These are phyloP conservation scores for Erynnis tages DNA, from an alignment of 2,888 invertebrate genomes.

Conservation along the genomic window DNA sequence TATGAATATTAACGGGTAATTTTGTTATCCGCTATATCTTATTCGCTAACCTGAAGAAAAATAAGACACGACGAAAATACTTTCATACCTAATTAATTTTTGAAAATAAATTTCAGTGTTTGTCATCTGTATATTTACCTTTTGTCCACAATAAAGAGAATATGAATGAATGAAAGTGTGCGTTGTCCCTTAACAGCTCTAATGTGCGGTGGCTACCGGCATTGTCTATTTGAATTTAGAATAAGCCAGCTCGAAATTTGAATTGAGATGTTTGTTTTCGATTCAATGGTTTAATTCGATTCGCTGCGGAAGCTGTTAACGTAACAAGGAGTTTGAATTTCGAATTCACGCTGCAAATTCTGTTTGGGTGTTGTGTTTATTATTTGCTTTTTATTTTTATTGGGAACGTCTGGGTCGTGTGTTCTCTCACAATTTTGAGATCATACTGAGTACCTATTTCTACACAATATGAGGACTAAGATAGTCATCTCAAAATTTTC, in stretches of 20 bases:
- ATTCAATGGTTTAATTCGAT: constrained; percentile 61
- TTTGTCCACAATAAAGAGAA: constrained; percentile 5
- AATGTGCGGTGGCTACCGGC: constrained; percentile 54
- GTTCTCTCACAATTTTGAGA: too few relatives aligned
- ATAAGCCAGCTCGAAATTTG: constrained; percentile 68
- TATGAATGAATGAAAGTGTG: constrained; percentile 32
- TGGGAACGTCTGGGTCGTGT: too few relatives aligned
- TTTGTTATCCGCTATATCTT: too few relatives aligned
- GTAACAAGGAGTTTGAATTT: constrained; percentile 41
- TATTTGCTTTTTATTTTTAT: constrained; percentile 10
- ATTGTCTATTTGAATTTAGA: constrained; percentile 72
- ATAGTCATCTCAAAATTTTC: too few relatives aligned
- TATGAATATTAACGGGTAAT: too few relatives aligned
- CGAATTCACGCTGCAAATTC: constrained; percentile 31
- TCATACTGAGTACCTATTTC: too few relatives aligned
- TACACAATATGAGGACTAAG: too few relatives aligned
- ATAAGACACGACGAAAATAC: too few relatives aligned
- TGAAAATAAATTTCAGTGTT: too few relatives aligned
- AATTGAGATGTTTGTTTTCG: constrained; percentile 71
- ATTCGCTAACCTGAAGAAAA: too few relatives aligned
- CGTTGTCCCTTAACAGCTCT: constrained; percentile 45
- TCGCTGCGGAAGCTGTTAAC: constrained; percentile 41
- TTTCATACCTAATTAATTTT: too few relatives aligned
- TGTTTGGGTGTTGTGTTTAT: constrained; percentile 25
- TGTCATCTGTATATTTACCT: too few relatives aligned